Evolutionary conservation across 2,113 vertebrate genomes (phyloP), one percentile per base, ranked within the genome.

Genomic region (Anhinga rufa): DNA sequence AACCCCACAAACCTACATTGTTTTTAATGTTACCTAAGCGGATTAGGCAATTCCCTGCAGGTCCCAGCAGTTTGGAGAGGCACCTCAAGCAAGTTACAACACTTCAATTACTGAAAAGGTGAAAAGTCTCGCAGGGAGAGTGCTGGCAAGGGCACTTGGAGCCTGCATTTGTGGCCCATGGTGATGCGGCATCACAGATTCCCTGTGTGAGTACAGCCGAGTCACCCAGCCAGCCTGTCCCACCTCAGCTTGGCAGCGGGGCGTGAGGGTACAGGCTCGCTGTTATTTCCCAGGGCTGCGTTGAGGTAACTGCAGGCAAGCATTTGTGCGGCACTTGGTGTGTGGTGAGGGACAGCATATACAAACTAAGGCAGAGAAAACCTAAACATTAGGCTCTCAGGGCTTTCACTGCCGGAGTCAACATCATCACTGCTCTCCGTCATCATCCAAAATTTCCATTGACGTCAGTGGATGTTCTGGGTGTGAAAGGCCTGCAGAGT

Each of bases 371-470:
- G 42, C 92, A 95, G 86, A 82, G 95, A 66, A 96, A 96, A 95
- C 84, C 75, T 82, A 96, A 97, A 96, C 92, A 96, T 65, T 66
- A 69, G 81, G 86, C 88, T 95, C 94, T 93, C 89, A 51, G 69
- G 70, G 83, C 86, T 95, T 85, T 82, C 81, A 89, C 91, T 95
- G 92, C 96, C 3, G 4, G 96, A 93, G 93, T 96, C 83, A 91
- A 70, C 90, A 87, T 82, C 58, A 9, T 82, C 94, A 91, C 94
- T 95, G 92, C 62, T 91, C 96, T 95, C 78, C 15, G 61, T 96
- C 95, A 96, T 85, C 94, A 95, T 26, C 78, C 88, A 91, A 93
- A 95, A 93, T 96, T 97, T 96, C 97, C 93, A 92, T 49, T 96
- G 95, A 96, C 96, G 96, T 96, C 96, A 97, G 91, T 92, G 91